phyloP scores from a whole-genome alignment of 2,888 invertebrate genomes.

The Bruchidius siliquastri region DNA sequence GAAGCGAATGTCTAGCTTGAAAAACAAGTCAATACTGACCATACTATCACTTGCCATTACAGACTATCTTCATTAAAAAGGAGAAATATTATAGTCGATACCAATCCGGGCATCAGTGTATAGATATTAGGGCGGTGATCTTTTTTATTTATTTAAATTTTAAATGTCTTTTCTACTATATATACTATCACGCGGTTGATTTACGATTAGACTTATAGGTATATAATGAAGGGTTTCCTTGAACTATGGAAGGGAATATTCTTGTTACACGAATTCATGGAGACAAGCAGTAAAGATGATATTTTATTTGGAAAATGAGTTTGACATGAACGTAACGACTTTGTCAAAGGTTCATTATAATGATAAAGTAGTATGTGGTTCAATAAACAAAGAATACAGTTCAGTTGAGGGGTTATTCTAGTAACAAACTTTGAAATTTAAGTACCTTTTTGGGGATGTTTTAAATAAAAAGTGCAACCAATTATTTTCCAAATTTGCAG shows the following conservation, averaged over 20 bases:
- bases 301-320: not conserved
- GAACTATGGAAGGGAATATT: not conserved
- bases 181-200: not conserved
- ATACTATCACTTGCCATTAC: not conserved
- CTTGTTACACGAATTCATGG: not conserved
- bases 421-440: too few relatives aligned
- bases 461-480: too few relatives aligned
- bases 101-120: not conserved
- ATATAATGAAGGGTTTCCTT: not conserved
- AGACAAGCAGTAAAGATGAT: not conserved
- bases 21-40: too few relatives aligned
- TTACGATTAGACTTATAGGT: not conserved
- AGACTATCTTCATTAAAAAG: slow-evolving; percentile 19
- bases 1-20: too few relatives aligned
- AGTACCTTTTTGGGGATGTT: too few relatives aligned
- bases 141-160: not conserved
- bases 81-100: not conserved
- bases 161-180: not conserved
- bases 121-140: not conserved
- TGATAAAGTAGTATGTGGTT: too few relatives aligned
- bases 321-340: too few relatives aligned
- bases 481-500: too few relatives aligned
- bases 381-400: too few relatives aligned
- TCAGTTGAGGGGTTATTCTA: too few relatives aligned
- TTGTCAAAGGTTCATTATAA: too few relatives aligned